These are phyloP conservation scores for Saxidomus purpurata DNA, from an alignment of 1,140 invertebrate species.

Conservation along the genomic window DNA sequence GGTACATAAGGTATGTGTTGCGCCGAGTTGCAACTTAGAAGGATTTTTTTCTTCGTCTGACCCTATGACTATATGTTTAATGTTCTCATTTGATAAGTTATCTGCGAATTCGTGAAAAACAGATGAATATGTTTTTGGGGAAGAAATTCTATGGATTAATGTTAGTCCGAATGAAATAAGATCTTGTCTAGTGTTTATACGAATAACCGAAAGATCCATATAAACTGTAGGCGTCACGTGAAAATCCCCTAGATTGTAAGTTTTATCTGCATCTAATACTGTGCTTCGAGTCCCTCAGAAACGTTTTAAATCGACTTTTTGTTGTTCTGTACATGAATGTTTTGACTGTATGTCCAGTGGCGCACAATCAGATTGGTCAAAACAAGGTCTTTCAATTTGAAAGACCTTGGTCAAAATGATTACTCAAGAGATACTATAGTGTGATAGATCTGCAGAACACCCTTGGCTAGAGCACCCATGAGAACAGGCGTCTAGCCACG, in stretches of 20 bases:
- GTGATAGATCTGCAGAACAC: too few species aligned
- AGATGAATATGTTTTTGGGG: constrained; percentile 17
- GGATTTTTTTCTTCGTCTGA: constrained; percentile 1
- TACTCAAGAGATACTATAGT: too few species aligned
- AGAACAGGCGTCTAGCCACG: too few species aligned
- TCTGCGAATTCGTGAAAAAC: constrained; percentile 33
- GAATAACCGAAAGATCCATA: constrained; percentile 6
- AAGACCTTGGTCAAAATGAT: too few species aligned
- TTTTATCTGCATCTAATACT: constrained; percentile 40
- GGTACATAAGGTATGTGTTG: neutral
- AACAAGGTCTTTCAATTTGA: too few species aligned
- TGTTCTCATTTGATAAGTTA: constrained; percentile 10
- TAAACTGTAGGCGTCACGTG: constrained; percentile 32
- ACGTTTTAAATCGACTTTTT: constrained; percentile 23
- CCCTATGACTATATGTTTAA: neutral
- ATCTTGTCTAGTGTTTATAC: neutral
- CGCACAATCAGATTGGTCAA: too few species aligned
- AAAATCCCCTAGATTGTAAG: constrained; percentile 29
- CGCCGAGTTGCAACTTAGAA: neutral
- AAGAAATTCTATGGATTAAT: neutral
- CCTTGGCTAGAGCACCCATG: too few species aligned
- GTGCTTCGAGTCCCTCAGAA: neutral
- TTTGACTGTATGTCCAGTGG: too few species aligned
- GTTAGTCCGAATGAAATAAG: constrained; percentile 26
- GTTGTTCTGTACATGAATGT: constrained; percentile 9